Conservation (phyloP, 2,888 invertebrate species). For the Ectropis crepuscularia region DNA sequence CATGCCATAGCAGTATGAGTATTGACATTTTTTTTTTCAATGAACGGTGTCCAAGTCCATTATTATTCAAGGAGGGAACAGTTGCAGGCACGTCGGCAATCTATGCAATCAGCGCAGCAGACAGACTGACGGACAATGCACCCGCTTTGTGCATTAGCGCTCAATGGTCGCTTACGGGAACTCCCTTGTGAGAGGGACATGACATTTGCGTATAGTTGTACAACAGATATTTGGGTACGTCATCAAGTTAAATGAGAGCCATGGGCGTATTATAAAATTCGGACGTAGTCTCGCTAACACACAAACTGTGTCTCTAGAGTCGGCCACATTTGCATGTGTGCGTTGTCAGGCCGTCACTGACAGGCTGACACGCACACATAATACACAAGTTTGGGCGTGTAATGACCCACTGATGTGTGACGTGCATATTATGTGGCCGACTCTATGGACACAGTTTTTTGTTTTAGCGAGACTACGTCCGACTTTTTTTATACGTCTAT, state of each 20-base stretch:
- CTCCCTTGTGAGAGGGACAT: slow-evolving; percentile 5
- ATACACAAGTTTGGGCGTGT: too few species aligned
- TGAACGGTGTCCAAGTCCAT: slow-evolving; percentile 36
- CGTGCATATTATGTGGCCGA: too few species aligned
- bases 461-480: too few species aligned
- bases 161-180: slow-evolving; percentile 25
- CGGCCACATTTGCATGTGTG: too few species aligned
- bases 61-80: slow-evolving; percentile 53
- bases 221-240: not conserved
- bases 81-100: slow-evolving; percentile 52
- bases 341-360: too few species aligned
- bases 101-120: slow-evolving; percentile 65
- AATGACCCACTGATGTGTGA: too few species aligned
- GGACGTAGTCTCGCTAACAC: too few species aligned
- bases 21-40: slow-evolving; percentile 7
- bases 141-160: slow-evolving; percentile 65
- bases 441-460: too few species aligned
- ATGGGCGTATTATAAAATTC: not conserved
- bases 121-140: slow-evolving; percentile 40
- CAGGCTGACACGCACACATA: too few species aligned
- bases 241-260: not conserved
- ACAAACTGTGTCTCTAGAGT: too few species aligned
- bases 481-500: too few species aligned
- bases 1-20: not conserved
- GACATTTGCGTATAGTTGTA: slow-evolving; percentile 4